Base-by-base conservation (phyloP, 1,140 invertebrate species). In the Leptinotarsa lineolata region DNA sequence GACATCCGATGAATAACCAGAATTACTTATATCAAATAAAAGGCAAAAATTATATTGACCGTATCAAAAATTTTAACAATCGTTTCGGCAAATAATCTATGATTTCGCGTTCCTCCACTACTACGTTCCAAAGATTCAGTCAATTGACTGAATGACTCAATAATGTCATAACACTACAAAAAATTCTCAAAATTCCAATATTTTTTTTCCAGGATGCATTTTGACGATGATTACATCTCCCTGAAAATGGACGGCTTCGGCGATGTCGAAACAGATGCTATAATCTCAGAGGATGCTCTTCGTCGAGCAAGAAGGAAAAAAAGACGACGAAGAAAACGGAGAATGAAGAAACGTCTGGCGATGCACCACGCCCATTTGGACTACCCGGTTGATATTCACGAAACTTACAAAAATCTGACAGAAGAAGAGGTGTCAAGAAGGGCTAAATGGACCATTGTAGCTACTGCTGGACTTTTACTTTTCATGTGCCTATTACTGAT, bases 401-500 rank as follows among this genome's bases (percentile, higher is more conserved):
- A 76, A 68, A 64, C 21, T 21, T 81, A 79, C 60, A 79, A 90
- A 87, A 88, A 89, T 18, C 84, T 90, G 70, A 89, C 93, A 84
- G 91, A 91, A 0, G 92, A 94, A 72, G 93, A 94, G 80, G 84
- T 95, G 75, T 92, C 94, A 1, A 90, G 91, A 70, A 88, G 93
- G 64, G 94, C 94, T 12, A 90, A 93, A 73, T 95, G 93, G 91
- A 95, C 94, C 45, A 95, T 96, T 82, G 92, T 95, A 81, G 92
- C 92, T 74, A 95, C 94, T 21, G 94, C 94, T 54, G 93, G 94
- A 78, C 87, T 95, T 59, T 87, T 96, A 46, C 88, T 96, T 16
- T 90, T 94, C 74, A 93, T 95, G 87, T 95, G 94, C 81, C 89
- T 96, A 74, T 86, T 96, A 68, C 86, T 96, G 20, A 94, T 96